Conservation (phyloP, 1,140 invertebrate species). For the Lamellibrachia luymesi region DNA sequence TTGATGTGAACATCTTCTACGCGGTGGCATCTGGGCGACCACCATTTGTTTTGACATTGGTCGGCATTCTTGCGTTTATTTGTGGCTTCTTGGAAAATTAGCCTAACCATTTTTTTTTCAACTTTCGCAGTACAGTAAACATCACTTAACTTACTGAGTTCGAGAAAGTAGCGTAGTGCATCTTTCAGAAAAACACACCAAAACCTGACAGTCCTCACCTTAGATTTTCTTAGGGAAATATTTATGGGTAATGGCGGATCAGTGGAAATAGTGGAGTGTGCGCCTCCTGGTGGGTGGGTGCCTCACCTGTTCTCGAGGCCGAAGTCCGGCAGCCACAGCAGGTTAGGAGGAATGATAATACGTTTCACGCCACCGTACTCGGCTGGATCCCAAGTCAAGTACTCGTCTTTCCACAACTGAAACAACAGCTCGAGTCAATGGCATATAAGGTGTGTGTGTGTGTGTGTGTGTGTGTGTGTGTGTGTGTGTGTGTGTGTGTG, state of each 20-base stretch:
- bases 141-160: not conserved
- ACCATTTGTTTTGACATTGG: not conserved
- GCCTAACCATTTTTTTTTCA: not conserved
- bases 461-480: not conserved
- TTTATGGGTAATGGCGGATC: no score
- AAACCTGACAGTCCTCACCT: not conserved
- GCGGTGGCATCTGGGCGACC: not conserved
- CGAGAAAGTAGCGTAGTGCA: not conserved
- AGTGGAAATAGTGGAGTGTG: no score
- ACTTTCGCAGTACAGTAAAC: not conserved
- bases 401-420: conserved; percentile 23
- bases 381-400: conserved; percentile 19
- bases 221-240: no score
- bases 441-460: not conserved
- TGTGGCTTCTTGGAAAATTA: not conserved
- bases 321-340: conserved; percentile 25
- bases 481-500: conserved; percentile 4
- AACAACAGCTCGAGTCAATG: not conserved
- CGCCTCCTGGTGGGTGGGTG: not conserved
- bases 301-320: conserved; percentile 24
- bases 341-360: conserved; percentile 21
- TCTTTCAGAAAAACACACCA: not conserved
- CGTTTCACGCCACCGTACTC: conserved; percentile 17
- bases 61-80: not conserved
- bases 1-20: not conserved